Base-by-base conservation (phyloP, 2,888 invertebrate species). In the Esperia sulphurella region DNA sequence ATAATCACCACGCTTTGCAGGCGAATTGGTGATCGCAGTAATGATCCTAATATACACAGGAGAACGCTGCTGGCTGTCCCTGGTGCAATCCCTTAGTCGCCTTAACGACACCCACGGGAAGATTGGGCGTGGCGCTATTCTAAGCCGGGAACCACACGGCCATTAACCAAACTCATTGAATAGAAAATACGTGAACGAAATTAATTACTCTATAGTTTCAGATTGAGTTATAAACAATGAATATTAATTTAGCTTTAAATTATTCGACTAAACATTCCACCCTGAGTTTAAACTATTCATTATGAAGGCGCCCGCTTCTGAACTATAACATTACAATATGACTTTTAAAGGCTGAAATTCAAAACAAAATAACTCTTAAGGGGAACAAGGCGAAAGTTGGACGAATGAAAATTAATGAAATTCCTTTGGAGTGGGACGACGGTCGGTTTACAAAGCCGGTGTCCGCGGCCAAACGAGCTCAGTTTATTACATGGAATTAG, bases 351-450 rank as follows among this genome's bases (percentile, higher is more conserved):
- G 58, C 51, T 55, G 55, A 61, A 63, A 64, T 68, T 59, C 66
- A 54, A 68, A 73, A 71, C 71, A 73, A 65, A 68, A 69, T 68
- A 68, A 67, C 69, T 71, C 63, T 68, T 58, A 58, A 53, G 58
- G 58, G 50, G 55, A 54, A 46, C 51, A 51, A 54, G 54, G 62
- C 55, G 60, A 72, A 78, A 79, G 77, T 78, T 75, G 65, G 55
- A 52, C 68, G 70, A 73, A 79, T 81, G 79, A 75, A 81, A 85
- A 80, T 83, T 85, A 84, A 83, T 84, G 80, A 80, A 83, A 81
- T 79, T 79, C 73, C 59, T 67, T 58, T 59, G 58, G 53, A 53
- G n/a, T 9, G 9, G 31, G 10, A 53, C 55, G 62, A 59, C 62
- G 67, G 65, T 62, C 59, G 57, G 68, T 54, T 71, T 71, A 72